These are phyloP conservation scores for Brachypterus glaber DNA, from an alignment of 2,888 invertebrate genomes.

Conservation along the genomic window DNA sequence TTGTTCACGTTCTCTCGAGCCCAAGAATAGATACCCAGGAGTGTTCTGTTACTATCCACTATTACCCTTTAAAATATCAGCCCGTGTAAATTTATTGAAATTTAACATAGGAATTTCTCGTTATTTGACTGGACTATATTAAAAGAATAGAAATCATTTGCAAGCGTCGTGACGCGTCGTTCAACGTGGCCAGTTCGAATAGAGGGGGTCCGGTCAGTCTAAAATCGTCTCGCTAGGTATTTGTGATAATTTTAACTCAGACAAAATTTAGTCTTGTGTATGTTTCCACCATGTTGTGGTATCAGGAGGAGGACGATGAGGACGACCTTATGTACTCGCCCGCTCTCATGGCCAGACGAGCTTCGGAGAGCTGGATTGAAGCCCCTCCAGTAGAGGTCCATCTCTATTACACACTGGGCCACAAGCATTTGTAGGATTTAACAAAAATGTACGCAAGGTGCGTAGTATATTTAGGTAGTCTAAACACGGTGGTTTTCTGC, in stretches of 20 bases:
- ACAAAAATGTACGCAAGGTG: no score
- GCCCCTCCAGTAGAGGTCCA: constrained; percentile 79
- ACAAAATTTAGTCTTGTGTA: constrained; percentile 7
- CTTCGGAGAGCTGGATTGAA: constrained; percentile 84
- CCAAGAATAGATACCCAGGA: no score
- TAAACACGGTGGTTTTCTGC: no score
- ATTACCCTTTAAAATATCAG: no score
- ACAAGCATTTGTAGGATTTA: neutral
- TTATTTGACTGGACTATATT: neutral
- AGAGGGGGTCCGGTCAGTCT: neutral
- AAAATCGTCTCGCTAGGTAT: no score
- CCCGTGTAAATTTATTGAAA: no score
- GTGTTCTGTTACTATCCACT: no score
- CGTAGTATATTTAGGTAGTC: no score
- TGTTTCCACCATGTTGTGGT: constrained; percentile 64
- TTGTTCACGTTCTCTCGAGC: no score
- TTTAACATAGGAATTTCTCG: no score
- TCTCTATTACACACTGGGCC: no score
- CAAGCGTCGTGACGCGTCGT: constrained; percentile 1
- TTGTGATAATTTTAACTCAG: no score
- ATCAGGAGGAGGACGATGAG: constrained; percentile 72
- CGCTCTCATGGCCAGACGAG: constrained; percentile 74
- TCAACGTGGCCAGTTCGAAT: neutral
- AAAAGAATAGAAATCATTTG: neutral
- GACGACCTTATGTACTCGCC: constrained; percentile 81